Base-by-base conservation (phyloP, 2,797 vertebrate species). In the Acanthiza pusilla region DNA sequence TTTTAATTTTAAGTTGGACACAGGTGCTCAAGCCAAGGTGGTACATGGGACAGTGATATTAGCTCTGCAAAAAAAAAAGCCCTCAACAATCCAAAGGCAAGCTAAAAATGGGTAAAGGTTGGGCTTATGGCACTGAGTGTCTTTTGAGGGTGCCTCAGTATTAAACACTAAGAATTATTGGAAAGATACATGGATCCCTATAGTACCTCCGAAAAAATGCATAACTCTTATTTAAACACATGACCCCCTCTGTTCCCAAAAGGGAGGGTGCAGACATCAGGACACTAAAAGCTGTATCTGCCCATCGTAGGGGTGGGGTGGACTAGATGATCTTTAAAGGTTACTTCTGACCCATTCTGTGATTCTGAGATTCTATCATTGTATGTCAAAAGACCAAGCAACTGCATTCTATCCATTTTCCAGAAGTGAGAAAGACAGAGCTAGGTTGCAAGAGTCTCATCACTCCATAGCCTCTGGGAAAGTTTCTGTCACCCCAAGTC, bases 1-100 rank as follows among this genome's bases (percentile, higher is more conserved):
- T 93, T 92, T 93, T 92, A 95, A 91, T 91, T 95, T 92, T 83
- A 83, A 83, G 72, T 68, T 92, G 72, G 79, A 72, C 79, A 74
- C 22, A 72, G 76, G 73, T 94, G n/a, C 27, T 95, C 57, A 85
- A 92, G 63, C 23, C 50, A 74, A 85, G 32, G 25, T 79, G 57
- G 42, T 65, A 92, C 27, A 30, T 38, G 22, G 29, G 89, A 57
- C 26, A 83, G 18, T 34, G 79, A 54, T 85, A 74, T 36, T 42
- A 65, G 5, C 7, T 61, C 34, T 50, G 27, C 0, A 16, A 27
- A 65, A 51, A 51, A 36, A 19, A 40, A 45, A 45, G 5, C 1
- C 10, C 7, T 27, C 1, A 4, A 8, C 34, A 73, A 10, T 7
- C 1, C 10, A 68, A 11, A 77, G 7, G 29, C 13, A 72, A 68